Conservation (phyloP, 2,888 invertebrate species). For the Aphodius granarius region DNA sequence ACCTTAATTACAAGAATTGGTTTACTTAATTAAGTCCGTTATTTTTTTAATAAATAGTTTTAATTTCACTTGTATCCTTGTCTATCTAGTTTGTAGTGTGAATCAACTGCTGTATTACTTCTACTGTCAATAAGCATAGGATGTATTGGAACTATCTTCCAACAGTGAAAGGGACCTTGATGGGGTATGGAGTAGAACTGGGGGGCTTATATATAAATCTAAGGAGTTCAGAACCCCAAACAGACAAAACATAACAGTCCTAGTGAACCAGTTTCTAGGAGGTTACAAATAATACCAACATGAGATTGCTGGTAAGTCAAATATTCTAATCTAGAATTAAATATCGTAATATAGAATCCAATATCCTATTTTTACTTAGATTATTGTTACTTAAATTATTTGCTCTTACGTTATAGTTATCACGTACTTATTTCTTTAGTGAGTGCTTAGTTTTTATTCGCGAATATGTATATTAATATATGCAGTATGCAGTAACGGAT, state of each 20-base stretch:
- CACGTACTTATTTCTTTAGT: not conserved
- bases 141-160: slow-evolving; percentile 32
- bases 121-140: slow-evolving; percentile 19
- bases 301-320: slow-evolving; percentile 50
- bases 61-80: not conserved
- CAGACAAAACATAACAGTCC: slow-evolving; percentile 50
- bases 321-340: not conserved
- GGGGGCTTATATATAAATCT: slow-evolving; percentile 49
- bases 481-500: not conserved
- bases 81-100: not conserved
- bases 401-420: not conserved
- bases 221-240: slow-evolving; percentile 39
- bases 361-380: slow-evolving; percentile 1
- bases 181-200: slow-evolving; percentile 44
- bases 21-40: no score
- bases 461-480: not conserved
- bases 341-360: slow-evolving; percentile 13
- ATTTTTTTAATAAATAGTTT: not conserved
- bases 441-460: not conserved
- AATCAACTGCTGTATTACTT: slow-evolving; percentile 8
- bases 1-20: not conserved
- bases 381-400: not conserved
- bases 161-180: slow-evolving; percentile 53
- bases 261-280: slow-evolving; percentile 45
- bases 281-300: slow-evolving; percentile 44